A percentile compares a stretch with the other conserved stretches of the same genome.
Conservation (phyloP, 2,888 invertebrate species). For the Synergus laeviventris region DNA sequence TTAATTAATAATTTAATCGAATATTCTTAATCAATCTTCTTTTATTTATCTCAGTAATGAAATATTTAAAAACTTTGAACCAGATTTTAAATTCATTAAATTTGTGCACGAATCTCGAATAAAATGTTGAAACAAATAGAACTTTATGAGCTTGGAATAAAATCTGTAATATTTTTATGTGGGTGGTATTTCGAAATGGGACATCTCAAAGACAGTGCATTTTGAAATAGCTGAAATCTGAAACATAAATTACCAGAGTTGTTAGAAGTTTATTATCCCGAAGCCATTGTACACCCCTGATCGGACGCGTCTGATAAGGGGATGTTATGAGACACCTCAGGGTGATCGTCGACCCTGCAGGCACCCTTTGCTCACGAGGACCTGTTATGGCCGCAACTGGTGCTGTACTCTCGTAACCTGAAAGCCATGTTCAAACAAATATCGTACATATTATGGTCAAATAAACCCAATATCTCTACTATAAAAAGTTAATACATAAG, state of each 20-base stretch:
- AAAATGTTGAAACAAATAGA: neutral
- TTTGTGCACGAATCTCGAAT: neutral
- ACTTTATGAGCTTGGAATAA: neutral
- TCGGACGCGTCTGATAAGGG: conserved; percentile 72
- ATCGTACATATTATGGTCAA: conserved; percentile 48
- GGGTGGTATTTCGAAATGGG: neutral
- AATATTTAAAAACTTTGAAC: fast-evolving
- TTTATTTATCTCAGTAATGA: neutral
- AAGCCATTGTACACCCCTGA: conserved; percentile 78
- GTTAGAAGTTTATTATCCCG: conserved; percentile 79
- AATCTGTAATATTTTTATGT: neutral
- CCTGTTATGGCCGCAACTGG: conserved; percentile 78
- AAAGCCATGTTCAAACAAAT: conserved; percentile 61
- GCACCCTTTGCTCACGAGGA: conserved; percentile 78
- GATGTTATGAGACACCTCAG: conserved; percentile 79
- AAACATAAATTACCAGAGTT: conserved; percentile 76
- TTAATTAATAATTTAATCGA: neutral
- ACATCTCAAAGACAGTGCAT: conserved; percentile 16
- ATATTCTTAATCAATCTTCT: neutral
- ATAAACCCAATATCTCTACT: neutral
- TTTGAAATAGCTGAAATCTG: conserved; percentile 43
- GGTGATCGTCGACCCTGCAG: conserved; percentile 78
- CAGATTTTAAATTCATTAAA: neutral
- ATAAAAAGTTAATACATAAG: neutral
- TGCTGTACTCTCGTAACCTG: conserved; percentile 74